Conservation (phyloP, 1,140 invertebrate species). For the Conus ventricosus region DNA sequence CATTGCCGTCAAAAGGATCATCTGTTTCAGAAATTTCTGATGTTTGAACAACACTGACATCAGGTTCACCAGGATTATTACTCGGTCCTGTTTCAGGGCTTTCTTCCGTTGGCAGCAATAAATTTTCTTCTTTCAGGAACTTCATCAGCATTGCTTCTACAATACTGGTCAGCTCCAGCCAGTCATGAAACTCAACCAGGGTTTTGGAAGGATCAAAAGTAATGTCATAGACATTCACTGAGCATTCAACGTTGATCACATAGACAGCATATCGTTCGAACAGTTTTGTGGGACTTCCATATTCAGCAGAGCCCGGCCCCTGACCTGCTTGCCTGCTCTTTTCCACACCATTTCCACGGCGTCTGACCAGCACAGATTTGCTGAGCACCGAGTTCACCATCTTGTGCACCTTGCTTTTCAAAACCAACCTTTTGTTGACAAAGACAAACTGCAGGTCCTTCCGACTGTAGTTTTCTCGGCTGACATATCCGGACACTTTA, state of each 20-base stretch:
- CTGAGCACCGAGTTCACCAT: slow-evolving; percentile 75
- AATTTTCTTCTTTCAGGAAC: slow-evolving; percentile 66
- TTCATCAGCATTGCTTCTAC: slow-evolving; percentile 76
- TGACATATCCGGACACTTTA: slow-evolving; percentile 78
- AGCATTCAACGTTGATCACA: slow-evolving; percentile 80
- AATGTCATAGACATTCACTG: slow-evolving; percentile 78
- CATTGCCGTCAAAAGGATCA: slow-evolving; percentile 24
- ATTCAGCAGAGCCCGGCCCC: slow-evolving; percentile 11
- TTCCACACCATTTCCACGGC: slow-evolving; percentile 44
- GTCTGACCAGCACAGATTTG: slow-evolving; percentile 63
- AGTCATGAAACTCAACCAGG: slow-evolving; percentile 80
- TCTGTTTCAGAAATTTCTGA: slow-evolving; percentile 4
- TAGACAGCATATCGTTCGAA: slow-evolving; percentile 77
- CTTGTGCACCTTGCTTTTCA: slow-evolving; percentile 77
- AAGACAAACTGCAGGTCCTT: slow-evolving; percentile 80
- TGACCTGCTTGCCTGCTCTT: slow-evolving; percentile 3
- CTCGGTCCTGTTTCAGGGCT: not conserved
- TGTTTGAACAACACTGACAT: not conserved
- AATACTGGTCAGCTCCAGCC: slow-evolving; percentile 76
- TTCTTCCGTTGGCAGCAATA: slow-evolving; percentile 36
- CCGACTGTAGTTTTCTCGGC: slow-evolving; percentile 72
- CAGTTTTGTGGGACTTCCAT: slow-evolving; percentile 64
- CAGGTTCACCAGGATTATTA: not conserved
- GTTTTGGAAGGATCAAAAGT: slow-evolving; percentile 77
- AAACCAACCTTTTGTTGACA: slow-evolving; percentile 80